A percentile compares a stretch with the other conserved stretches of the same genome.
phyloP scores from a whole-genome alignment of 1,140 invertebrate genomes.

The Lanistes nyassanus region DNA sequence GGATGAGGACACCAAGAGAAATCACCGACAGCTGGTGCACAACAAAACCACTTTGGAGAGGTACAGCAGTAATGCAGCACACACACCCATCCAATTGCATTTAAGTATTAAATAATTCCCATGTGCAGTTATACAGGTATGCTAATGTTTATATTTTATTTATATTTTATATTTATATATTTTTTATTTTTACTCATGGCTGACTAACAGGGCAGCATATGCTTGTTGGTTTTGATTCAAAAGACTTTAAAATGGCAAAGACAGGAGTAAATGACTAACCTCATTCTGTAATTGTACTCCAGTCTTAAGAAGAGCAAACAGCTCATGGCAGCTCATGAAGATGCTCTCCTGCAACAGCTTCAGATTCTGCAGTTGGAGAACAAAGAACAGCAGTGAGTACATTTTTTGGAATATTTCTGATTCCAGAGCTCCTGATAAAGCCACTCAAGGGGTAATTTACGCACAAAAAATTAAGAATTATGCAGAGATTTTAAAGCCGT shows the following conservation, averaged over 20 bases:
- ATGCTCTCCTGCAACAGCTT: slow-evolving; percentile 37
- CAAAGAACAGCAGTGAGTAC: slow-evolving; percentile 26
- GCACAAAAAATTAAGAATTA: no score
- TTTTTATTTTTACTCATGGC: neutral
- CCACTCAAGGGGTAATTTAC: no score
- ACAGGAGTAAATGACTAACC: neutral
- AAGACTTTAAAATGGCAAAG: neutral
- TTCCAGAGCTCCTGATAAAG: no score
- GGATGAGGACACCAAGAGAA: slow-evolving; percentile 40
- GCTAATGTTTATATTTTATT: neutral
- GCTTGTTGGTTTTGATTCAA: neutral
- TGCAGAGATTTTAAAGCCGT: no score
- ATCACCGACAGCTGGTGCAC: slow-evolving; percentile 43
- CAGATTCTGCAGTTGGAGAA: slow-evolving; percentile 25
- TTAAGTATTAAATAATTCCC: no score
- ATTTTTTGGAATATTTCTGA: no score
- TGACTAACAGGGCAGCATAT: neutral
- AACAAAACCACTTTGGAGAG: slow-evolving; percentile 46
- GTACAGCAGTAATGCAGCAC: no score
- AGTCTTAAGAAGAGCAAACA: slow-evolving; percentile 44
- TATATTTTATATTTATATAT: neutral
- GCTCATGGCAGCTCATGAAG: slow-evolving; percentile 40
- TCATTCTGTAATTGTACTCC: neutral
- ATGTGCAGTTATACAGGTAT: neutral
- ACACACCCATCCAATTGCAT: no score